Conservation (phyloP, 2,797 vertebrate genomes). For the Enteromius afrohamiltoni region DNA sequence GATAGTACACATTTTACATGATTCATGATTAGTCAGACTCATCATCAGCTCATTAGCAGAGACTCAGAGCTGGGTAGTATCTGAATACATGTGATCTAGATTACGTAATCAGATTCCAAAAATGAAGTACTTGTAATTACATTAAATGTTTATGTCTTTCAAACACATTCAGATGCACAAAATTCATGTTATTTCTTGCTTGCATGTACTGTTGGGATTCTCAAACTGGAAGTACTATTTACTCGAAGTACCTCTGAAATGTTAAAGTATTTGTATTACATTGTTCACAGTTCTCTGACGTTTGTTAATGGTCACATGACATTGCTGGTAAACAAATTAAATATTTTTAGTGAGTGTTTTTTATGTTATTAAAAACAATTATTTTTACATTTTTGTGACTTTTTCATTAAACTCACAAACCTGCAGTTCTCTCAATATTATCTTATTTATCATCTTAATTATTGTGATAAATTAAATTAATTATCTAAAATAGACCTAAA, state of each 20-base stretch:
- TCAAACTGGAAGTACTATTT: not conserved
- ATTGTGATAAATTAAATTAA: not conserved
- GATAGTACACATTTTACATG: not conserved
- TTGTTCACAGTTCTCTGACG: not conserved
- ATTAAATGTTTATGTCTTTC: not conserved
- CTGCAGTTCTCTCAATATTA: not conserved
- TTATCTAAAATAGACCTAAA: not conserved
- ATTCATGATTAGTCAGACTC: not conserved
- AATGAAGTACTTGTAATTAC: no score
- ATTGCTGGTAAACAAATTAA: not conserved
- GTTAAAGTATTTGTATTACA: not conserved
- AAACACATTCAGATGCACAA: not conserved
- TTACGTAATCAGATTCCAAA: no score
- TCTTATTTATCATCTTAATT: not conserved
- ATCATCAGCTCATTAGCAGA: not conserved
- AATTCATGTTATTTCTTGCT: not conserved
- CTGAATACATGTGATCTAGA: no score
- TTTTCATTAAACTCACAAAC: not conserved
- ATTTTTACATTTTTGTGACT: no score
- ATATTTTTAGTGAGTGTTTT: no score
- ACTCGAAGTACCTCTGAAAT: not conserved
- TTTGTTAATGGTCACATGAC: not conserved
- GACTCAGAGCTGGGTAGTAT: not conserved
- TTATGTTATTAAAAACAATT: no score
- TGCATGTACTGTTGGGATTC: not conserved